Base-by-base conservation (phyloP, 2,797 vertebrate species). In the Darevskia nairensis region DNA sequence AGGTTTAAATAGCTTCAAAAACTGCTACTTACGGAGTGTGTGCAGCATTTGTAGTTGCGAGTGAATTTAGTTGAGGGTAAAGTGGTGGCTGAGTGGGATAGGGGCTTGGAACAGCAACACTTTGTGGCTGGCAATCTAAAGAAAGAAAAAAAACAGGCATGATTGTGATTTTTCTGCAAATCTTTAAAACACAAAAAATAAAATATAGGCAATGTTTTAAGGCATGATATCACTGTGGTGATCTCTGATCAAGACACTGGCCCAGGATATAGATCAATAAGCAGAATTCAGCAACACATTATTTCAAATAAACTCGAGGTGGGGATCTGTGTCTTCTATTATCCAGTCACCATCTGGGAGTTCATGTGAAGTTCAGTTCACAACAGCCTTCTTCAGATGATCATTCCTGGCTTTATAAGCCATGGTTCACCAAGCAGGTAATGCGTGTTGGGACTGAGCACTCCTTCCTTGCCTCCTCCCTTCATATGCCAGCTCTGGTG, bases 41-140 rank as follows among this genome's bases (percentile, higher is more conserved):
- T 91, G 94, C 95, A 91, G 90, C 75, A 69, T 95, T 95, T 89
- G 90, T 25, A 69, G 89, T 61, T 88, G 87, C 2, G 85, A 93
- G 83, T 88, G 96, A 91, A 89, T 96, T 93, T 64, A 95, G 71
- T 46, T 95, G 94, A 41, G 96, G 94, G 85, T 95, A 94, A 93
- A 95, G 41, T 17, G 69, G 41, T 25, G 71, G 83, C 85, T 94
- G 94, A 87, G 93, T 91, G 82, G 88, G 90, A 71, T 84, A 89
- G 76, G 61, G 89, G 64, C 81, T 90, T 84, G 86, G 92, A 84
- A 91, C 89, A 91, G 91, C 90, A 89, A 91, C 69, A 87, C 41
- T 86, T 68, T 87, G 79, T 93, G 95, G 92, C 4, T 89, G 0
- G 27, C 94, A 81, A 92, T 93, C 97, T 97, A 96, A 81, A 92